Conservation (phyloP, 2,888 invertebrate species). For the Silvanus unidentatus region DNA sequence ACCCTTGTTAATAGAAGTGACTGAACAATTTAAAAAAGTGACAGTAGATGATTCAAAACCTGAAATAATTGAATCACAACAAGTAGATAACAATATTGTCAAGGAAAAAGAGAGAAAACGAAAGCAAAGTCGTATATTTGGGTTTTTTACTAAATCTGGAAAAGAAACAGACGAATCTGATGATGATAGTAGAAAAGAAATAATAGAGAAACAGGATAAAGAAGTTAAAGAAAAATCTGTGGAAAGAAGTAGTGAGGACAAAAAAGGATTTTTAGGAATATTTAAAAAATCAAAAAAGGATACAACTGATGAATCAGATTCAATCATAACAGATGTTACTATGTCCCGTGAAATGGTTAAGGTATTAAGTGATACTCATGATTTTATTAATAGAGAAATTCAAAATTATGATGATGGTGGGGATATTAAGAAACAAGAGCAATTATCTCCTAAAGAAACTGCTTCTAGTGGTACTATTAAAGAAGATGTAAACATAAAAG, state of each 20-base stretch:
- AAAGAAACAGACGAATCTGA: slow-evolving; percentile 39
- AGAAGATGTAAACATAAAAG: slow-evolving; percentile 6
- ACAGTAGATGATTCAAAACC: slow-evolving; percentile 30
- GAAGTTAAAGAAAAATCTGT: slow-evolving; percentile 32
- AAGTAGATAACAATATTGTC: slow-evolving; percentile 2
- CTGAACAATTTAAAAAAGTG: slow-evolving; percentile 24
- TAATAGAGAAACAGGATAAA: slow-evolving; percentile 40
- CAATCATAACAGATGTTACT: slow-evolving; percentile 3
- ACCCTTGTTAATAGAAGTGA: slow-evolving; percentile 5
- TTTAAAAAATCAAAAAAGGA: slow-evolving; percentile 31
- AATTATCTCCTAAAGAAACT: slow-evolving; percentile 14
- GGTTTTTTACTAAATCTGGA: slow-evolving; percentile 35
- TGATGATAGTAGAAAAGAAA: slow-evolving; percentile 32
- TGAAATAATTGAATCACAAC: slow-evolving; percentile 14
- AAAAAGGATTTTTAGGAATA: slow-evolving; percentile 24
- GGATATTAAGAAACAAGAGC: no score
- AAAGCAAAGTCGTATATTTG: slow-evolving; percentile 36
- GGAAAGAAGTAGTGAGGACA: slow-evolving; percentile 16
- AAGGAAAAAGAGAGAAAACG: slow-evolving; percentile 30
- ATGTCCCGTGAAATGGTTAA: slow-evolving; percentile 9
- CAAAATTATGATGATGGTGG: slow-evolving; percentile 22
- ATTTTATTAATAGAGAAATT: slow-evolving; percentile 22
- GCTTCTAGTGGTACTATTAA: slow-evolving; percentile 7
- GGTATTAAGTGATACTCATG: slow-evolving; percentile 11
- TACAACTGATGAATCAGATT: slow-evolving; percentile 8